Base-by-base conservation (phyloP, 2,113 vertebrate species). In the Chamaea fasciata region DNA sequence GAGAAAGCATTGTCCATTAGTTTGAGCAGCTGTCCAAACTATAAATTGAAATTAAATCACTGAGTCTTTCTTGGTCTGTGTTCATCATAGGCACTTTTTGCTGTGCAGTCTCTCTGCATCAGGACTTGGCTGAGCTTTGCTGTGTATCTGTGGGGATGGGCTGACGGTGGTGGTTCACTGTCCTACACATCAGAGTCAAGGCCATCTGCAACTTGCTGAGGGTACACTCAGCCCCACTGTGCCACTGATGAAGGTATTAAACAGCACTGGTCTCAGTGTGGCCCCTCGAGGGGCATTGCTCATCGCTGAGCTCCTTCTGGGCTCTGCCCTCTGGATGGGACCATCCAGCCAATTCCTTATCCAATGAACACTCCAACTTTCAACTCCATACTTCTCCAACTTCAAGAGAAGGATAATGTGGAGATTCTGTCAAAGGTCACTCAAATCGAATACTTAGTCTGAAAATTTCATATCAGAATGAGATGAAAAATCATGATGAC, bases 281-380 rank as follows among this genome's bases (percentile, higher is more conserved):
- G 35, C 35, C 7, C 42, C 14, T 33, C 1, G 0, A 10, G 10
- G 59, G 21, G 12, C 28, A 33, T 11, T 4, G 0, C 30, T 57
- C 15, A 0, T 52, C 83, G 33, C 47, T 5, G 16, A 13, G 27
- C 30, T 47, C 55, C 37, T 3, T 28, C 71, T 13, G 57, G 47
- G 35, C 15, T 10, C 52, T 60, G 50, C 31, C 12, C 33, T 33
- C 33, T 46, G 15, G 9, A 10, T 37, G 42, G 2, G 4, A 26
- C 37, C 26, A 22, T 53, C 33, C 60, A 79, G 18, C 30, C 30
- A 47, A 3, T 30, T 83, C 26, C 30, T 68, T 10, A 42, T 27
- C 35, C 39, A 15, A 16, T 4, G 3, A 42, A 11, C 16, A 14
- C 30, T 57, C 15, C 26, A 41, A 4, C 22, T 27, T 37, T 20